Conservation (phyloP, 2,797 vertebrate genomes). For the Dendrocincla fuliginosa region DNA sequence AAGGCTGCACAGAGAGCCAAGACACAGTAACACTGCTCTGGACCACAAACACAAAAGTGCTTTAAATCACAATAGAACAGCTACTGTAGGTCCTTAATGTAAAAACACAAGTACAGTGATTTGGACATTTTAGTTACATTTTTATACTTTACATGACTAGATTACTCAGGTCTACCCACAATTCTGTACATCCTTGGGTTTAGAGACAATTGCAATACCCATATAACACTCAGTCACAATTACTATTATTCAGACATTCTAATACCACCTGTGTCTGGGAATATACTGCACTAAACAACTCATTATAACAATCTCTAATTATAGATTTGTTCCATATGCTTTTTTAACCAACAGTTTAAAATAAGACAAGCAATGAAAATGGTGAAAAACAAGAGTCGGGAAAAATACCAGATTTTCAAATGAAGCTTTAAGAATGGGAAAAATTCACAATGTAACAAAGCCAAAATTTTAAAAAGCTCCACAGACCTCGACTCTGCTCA, state of each 20-base stretch:
- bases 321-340: not conserved
- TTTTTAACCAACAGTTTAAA: not conserved
- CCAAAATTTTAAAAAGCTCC: not conserved
- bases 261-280: not conserved
- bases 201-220: conserved; percentile 13
- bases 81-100: not conserved
- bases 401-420: not conserved
- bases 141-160: not conserved
- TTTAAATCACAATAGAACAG: not conserved
- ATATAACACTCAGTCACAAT: not conserved
- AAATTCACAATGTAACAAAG: not conserved
- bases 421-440: not conserved
- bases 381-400: not conserved
- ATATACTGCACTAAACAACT: not conserved
- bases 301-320: not conserved
- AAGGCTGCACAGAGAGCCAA: accelerated
- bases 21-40: not conserved
- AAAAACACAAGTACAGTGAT: not conserved
- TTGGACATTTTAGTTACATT: not conserved
- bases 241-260: conserved; percentile 25
- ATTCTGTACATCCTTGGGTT: not conserved
- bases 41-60: not conserved
- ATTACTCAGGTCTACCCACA: not conserved
- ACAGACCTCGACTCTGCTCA: not conserved
- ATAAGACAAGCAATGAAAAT: not conserved